Base-by-base conservation (phyloP, 2,888 invertebrate species). In the Dendrolimus houi region DNA sequence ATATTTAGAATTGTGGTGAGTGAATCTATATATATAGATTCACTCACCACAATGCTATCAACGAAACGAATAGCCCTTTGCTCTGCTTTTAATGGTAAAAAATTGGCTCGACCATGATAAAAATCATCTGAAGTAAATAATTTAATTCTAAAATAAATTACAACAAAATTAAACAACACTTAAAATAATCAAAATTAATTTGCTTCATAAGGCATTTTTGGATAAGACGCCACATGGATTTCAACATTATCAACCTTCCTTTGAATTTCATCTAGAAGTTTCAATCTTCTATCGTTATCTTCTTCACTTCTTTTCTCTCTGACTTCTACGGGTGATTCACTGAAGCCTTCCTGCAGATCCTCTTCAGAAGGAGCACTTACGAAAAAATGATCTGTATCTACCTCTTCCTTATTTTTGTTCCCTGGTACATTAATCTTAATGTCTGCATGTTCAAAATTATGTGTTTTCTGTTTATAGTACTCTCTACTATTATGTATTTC, bases 201-300 rank as follows among this genome's bases (percentile, higher is more conserved):
- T 29, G 29, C 0, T 29, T 29, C 29, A 29, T 47, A 47, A 47
- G 12, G 47, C 12, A 29, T 47, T 47, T 29, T 56, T 9, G 52
- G 10, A 42, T 58, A 60, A 7, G 13, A 58, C 1, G 64, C 65
- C 1, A 59, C 7, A 7, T 17, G 52, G 2, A 75, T 55, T 40
- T 67, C 57, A 0, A 74, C 67, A 13, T 62, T 61, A 6, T 77
- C 70, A 8, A 79, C 60, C 59, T 71, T 77, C 53, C 52, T 72
- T 12, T 78, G 70, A 9, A 79, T 66, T 56, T 71, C 70, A 2
- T 72, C 74, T 8, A 80, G 58, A 54, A 75, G 69, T 56, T 75
- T 75, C 9, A 74, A 52, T 47, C 72, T 71, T 40, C 68, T 70
- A 0, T 71, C 64, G 40, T 57, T 65, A 0, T 71, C 65, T 14